Evolutionary conservation across 1,140 invertebrate species (phyloP).

Genomic region (Chionoecetes opilio): DNA sequence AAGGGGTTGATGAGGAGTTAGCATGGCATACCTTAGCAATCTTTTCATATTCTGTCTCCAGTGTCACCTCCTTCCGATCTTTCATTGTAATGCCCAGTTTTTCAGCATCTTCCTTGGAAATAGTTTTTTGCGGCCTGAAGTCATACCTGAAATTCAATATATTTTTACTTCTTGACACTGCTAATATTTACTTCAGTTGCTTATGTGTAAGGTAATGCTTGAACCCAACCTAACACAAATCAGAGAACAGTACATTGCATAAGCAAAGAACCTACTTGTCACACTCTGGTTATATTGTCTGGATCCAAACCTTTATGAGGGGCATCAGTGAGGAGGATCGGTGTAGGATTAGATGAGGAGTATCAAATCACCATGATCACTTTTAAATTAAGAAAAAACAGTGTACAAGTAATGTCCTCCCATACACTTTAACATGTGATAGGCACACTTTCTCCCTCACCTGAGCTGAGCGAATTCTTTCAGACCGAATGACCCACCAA

Average conservation of each 20-base stretch:
- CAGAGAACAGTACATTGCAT: too few relatives aligned
- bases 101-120: slow-evolving; percentile 63
- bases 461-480: slow-evolving; percentile 88
- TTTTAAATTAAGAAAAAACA: neutral
- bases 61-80: slow-evolving; percentile 48
- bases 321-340: neutral
- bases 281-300: too few relatives aligned
- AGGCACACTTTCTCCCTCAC: slow-evolving; percentile 83
- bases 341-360: neutral
- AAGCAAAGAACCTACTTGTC: too few relatives aligned
- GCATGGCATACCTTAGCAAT: slow-evolving; percentile 34
- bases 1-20: too few relatives aligned
- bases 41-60: slow-evolving; percentile 63
- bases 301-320: neutral
- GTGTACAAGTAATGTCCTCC: too few relatives aligned
- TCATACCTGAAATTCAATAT: slow-evolving; percentile 58
- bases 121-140: slow-evolving; percentile 54
- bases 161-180: neutral
- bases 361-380: too few relatives aligned
- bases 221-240: neutral
- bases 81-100: slow-evolving; percentile 70
- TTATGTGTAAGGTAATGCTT: neutral
- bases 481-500: slow-evolving; percentile 89
- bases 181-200: neutral
- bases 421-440: neutral